Base-by-base conservation (phyloP, 2,113 vertebrate genomes). In the Caranx melampygus region DNA sequence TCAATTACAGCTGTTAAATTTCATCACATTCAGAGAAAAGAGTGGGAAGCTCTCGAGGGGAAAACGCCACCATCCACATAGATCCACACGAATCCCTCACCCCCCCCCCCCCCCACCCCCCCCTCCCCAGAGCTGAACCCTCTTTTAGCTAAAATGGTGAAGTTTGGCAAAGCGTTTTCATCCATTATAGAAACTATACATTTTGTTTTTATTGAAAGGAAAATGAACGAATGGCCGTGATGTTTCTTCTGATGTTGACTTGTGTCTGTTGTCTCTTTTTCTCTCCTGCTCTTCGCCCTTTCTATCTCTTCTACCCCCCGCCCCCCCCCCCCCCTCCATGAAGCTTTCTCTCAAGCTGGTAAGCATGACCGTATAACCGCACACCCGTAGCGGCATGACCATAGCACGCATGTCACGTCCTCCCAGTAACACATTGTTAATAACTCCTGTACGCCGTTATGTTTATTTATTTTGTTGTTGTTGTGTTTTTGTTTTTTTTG, bases 321-420 rank as follows among this genome's bases (percentile, higher is more conserved):
- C 26, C 26, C 26, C 1, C 26, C 26, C 1, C 26, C 26, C 26
- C 26, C 88, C 85, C 92, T 88, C 88, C 94, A 83, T 92, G 97
- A 98, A 99, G 98, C 98, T 99, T 96, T 99, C 98, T 96, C 97
- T 99, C 95, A 99, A 98, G 96, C 96, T 99, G 98, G 98, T 99
- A 99, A 99, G 98, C 97, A 98, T 95, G 91, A 95, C 87, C 87
- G 87, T 78, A 40, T 87, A 91, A 91, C 85, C 58, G 79, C 93
- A 92, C 87, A 51, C 79, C 47, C 52, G 51, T 91, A 85, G 89
- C 87, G 79, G 92, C 91, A 93, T 91, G 90, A 91, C 72, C 79
- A 65, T 73, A 83, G 94, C 94, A 93, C 95, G 97, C 94, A 92
- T 90, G 89, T 86, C 84, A 92, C 96, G 90, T 89, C 94, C 85